Evolutionary conservation across 53 echinoderm and acorn worm genomes (phyloP).

Genomic region (Holothuria scabra): DNA sequence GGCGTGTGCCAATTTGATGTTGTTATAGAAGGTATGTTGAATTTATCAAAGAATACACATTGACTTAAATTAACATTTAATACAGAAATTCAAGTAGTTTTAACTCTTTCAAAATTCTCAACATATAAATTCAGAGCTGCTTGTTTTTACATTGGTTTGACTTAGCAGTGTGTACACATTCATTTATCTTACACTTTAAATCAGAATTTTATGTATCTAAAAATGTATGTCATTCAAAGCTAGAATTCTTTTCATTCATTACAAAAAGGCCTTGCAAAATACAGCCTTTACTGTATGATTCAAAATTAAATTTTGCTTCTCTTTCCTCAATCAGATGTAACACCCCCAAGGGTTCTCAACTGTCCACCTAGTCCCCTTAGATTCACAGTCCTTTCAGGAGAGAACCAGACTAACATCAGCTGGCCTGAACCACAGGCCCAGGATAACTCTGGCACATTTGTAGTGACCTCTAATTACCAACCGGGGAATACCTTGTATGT

Average conservation of each 20-base stretch:
- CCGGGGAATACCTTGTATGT: neutral
- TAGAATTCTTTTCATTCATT: too few species aligned
- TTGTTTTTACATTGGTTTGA: too few species aligned
- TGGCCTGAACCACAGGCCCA: conserved; percentile 9
- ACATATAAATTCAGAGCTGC: too few species aligned
- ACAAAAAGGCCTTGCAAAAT: too few species aligned
- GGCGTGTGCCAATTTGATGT: conserved; percentile 66
- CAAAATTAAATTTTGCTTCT: neutral
- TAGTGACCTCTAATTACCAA: neutral
- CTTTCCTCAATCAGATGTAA: neutral
- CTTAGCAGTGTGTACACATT: too few species aligned
- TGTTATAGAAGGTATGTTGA: conserved; percentile 40
- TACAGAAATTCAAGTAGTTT: neutral
- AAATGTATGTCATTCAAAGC: too few species aligned
- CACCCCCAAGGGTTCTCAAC: neutral
- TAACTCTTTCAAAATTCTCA: too few species aligned
- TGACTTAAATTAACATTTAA: neutral
- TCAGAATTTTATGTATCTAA: too few species aligned
- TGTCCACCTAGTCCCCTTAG: too few species aligned
- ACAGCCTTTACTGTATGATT: too few species aligned
- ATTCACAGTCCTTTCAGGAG: neutral
- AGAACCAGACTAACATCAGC: neutral
- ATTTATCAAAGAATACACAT: too few species aligned
- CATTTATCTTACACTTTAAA: too few species aligned
- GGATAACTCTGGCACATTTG: conserved; percentile 3